These are phyloP conservation scores for Ecdyonurus torrentis DNA, from an alignment of 2,888 invertebrate genomes.

Conservation along the genomic window DNA sequence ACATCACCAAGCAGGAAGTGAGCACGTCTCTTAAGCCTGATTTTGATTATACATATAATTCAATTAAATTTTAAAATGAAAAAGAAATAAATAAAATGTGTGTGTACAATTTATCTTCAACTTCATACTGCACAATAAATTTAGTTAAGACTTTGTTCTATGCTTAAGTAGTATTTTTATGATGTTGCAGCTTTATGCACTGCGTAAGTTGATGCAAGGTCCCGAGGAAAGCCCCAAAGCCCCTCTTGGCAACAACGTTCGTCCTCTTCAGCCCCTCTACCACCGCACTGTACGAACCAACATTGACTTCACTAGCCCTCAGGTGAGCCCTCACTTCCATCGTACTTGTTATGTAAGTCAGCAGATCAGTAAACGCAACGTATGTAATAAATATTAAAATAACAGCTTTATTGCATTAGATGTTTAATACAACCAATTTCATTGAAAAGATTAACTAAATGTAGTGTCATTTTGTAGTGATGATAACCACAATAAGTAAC, in stretches of 20 bases:
- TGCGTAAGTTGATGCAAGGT: constrained; percentile 80
- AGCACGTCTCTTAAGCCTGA: constrained; percentile 20
- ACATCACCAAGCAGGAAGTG: constrained; percentile 92
- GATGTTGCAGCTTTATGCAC: constrained; percentile 57
- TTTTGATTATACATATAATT: no score
- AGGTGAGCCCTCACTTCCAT: not conserved
- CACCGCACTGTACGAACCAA: constrained; percentile 91
- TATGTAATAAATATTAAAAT: not conserved
- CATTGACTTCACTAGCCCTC: constrained; percentile 71
- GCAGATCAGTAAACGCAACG: not conserved
- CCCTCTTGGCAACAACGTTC: constrained; percentile 82
- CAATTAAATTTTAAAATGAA: no score
- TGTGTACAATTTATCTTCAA: no score
- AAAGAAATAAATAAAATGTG: no score
- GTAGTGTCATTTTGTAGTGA: no score
- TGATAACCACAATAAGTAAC: no score
- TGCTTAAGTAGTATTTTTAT: not conserved
- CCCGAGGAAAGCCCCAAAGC: constrained; percentile 72
- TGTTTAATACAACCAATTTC: no score
- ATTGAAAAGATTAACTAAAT: no score
- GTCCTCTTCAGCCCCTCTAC: constrained; percentile 83
- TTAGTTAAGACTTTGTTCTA: no score
- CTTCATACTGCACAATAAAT: no score
- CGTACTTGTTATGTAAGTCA: not conserved
- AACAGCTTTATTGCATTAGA: not conserved